These are phyloP conservation scores for Congeria kusceri DNA, from an alignment of 2,888 invertebrate genomes.

Conservation along the genomic window DNA sequence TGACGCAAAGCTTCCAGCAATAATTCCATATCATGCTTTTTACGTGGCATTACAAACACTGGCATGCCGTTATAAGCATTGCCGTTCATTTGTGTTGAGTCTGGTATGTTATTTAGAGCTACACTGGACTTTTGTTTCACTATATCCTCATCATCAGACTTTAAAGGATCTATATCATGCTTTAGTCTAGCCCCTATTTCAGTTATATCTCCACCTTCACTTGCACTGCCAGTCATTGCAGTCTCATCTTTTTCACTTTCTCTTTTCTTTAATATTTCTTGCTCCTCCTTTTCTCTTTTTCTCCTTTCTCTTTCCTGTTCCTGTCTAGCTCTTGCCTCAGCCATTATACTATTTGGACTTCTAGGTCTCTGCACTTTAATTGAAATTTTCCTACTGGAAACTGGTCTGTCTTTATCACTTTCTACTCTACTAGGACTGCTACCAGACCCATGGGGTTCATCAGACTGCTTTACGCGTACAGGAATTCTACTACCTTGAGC, in stretches of 20 bases:
- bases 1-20: conserved; percentile 72
- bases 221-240: conserved; percentile 62
- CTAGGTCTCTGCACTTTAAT: conserved; percentile 63
- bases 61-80: conserved; percentile 57
- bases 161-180: conserved; percentile 58
- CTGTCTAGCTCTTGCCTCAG: conserved; percentile 62
- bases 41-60: conserved; percentile 71
- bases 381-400: conserved; percentile 52
- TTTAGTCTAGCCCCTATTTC: conserved; percentile 34
- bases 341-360: conserved; percentile 67
- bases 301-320: conserved; percentile 64
- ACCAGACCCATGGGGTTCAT: conserved; percentile 43
- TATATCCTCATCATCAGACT: conserved; percentile 61
- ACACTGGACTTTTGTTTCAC: conserved; percentile 28
- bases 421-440: conserved; percentile 49
- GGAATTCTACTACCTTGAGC: conserved; percentile 62
- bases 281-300: conserved; percentile 58
- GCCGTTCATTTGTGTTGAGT: conserved; percentile 42
- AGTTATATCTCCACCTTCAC: conserved; percentile 54
- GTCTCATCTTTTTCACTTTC: conserved; percentile 53
- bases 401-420: conserved; percentile 12
- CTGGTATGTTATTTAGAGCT: conserved; percentile 26
- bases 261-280: conserved; percentile 38
- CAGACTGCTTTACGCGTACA: conserved; percentile 55
- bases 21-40: conserved; percentile 70